A percentile compares a stretch with the other conserved stretches of the same genome.
phyloP scores from a whole-genome alignment of 2,113 vertebrate genomes.

The Poeciliopsis occidentalis region DNA sequence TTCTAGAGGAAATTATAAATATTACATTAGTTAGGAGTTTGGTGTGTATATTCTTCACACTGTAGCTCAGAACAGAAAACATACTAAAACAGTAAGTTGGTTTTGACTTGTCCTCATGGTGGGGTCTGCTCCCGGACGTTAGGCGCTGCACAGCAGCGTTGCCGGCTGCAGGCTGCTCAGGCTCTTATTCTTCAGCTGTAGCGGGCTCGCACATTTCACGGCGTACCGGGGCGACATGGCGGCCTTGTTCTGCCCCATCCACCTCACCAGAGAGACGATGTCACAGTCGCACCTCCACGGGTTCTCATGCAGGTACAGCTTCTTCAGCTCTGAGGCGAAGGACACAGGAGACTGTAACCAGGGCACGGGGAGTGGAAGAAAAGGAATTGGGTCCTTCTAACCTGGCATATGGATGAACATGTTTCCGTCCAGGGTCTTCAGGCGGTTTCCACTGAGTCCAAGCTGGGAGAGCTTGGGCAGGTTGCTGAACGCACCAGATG shows the following conservation, averaged over 20 bases:
- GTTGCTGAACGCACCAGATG: constrained; percentile 71
- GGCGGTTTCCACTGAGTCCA: constrained; percentile 79
- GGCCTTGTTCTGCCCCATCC: constrained; percentile 63
- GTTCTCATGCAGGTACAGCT: constrained; percentile 78
- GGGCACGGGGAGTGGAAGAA: not conserved
- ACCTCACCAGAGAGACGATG: constrained; percentile 71
- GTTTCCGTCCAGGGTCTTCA: constrained; percentile 76
- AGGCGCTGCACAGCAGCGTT: constrained; percentile 60
- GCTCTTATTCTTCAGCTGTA: constrained; percentile 62
- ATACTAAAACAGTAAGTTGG: not conserved
- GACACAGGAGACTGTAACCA: constrained; percentile 2
- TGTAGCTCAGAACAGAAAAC: not conserved
- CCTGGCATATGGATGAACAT: constrained; percentile 71
- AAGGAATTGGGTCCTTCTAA: constrained; percentile 46
- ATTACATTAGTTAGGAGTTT: not conserved
- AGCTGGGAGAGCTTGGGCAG: constrained; percentile 76
- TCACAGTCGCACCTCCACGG: constrained; percentile 81
- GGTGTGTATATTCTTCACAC: not conserved
- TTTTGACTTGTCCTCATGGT: not conserved
- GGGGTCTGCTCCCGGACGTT: constrained; percentile 10
- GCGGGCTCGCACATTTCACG: constrained; percentile 69
- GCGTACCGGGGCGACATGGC: constrained; percentile 51
- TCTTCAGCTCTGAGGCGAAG: constrained; percentile 69
- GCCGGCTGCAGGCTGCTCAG: constrained; percentile 59
- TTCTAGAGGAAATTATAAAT: too few relatives aligned